Base-by-base conservation (phyloP, 2,797 vertebrate species). In the Natrix natrix region DNA sequence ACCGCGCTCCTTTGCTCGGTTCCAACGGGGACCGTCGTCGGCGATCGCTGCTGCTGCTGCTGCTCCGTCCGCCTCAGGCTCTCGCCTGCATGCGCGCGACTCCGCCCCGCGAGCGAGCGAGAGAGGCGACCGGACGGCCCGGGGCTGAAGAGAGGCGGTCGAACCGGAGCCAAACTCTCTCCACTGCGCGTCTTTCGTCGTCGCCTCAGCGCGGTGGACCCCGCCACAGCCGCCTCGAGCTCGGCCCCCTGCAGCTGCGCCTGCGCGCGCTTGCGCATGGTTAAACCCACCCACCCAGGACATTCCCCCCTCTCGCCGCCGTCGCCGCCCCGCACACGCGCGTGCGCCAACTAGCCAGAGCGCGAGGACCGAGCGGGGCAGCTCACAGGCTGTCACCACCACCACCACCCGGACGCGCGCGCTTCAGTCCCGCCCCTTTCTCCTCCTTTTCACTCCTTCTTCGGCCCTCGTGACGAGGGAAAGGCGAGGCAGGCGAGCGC, bases 351-450 rank as follows among this genome's bases (percentile, higher is more conserved):
- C 87, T 20, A 5, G 12, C n/a, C 32, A 17, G 56, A 3, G 1
- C 74, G 17, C 17, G 4, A 24, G 14, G 5, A 17, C 66, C 66
- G 32, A 69, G 5, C n/a, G 13, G 17, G 8, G 17, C 32, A 43
- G 2, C 32, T 78, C 8, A 37, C 48, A 22, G 48, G 48, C 59
- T 93, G 93, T 86, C 94, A 66, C 86, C 32, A 43, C 48, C 5
- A 5, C 48, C 48, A 5, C 48, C 48, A 5, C 59, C 89, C 93
- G 74, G 60, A 48, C 57, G 86, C 90, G 92, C 89, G 87, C 91
- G 92, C 89, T 60, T 59, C 63, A 91, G 95, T 92, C 94, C 93
- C 52, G 52, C 63, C 63, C n/a, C 5, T 54, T 69, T 37, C 52
- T 54, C 52, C 83, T 48, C 83, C 24, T 24, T 37, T 7, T 32